These are phyloP conservation scores for Spondyliosoma cantharus DNA, from an alignment of 2,797 vertebrate species.

Conservation along the genomic window DNA sequence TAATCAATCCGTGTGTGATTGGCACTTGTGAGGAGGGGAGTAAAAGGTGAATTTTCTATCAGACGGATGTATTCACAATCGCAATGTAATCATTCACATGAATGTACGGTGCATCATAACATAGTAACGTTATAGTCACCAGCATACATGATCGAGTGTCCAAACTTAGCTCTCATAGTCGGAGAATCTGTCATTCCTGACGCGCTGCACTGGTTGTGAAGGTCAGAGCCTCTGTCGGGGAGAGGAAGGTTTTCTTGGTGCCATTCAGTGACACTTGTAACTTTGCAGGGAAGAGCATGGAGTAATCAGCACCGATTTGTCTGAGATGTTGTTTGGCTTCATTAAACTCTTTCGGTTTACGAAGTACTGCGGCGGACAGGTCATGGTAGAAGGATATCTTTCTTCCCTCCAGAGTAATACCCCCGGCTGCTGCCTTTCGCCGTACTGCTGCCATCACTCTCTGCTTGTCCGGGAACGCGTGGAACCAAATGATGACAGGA, in stretches of 20 bases:
- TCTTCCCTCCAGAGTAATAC: background rate
- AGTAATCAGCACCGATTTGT: background rate
- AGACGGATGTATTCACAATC: no score
- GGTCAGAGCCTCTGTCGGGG: background rate
- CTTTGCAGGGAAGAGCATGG: constrained; percentile 13
- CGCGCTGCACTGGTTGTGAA: background rate
- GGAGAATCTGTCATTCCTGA: background rate
- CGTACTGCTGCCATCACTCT: background rate
- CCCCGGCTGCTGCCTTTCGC: background rate
- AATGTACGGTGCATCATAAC: background rate
- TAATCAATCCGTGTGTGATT: no score
- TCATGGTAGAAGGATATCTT: background rate
- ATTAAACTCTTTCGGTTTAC: background rate
- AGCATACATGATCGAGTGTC: background rate
- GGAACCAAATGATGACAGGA: no score
- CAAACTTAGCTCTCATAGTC: background rate
- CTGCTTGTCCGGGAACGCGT: background rate
- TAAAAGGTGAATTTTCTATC: no score
- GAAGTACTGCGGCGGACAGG: background rate
- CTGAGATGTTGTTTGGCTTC: background rate
- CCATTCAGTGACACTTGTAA: background rate
- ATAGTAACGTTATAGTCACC: background rate
- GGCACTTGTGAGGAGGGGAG: no score
- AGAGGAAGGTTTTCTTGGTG: constrained; percentile 3
- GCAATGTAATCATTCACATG: background rate